Percentiles rank a stretch among this genome's conserved stretches.
Conservation (phyloP, 2,113 vertebrate species). For the Chaetops frenatus region DNA sequence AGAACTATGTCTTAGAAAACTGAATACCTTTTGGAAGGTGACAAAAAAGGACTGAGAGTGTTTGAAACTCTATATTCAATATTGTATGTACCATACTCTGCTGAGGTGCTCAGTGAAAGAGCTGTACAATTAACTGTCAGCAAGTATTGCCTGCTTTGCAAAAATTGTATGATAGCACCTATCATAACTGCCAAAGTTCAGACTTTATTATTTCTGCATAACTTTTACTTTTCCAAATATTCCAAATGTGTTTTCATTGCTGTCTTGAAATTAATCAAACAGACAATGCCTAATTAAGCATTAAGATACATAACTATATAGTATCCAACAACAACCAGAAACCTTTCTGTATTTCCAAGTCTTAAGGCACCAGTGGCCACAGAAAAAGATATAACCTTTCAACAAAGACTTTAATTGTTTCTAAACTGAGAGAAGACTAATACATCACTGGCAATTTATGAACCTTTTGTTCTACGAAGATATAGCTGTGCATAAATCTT, state of each 20-base stretch:
- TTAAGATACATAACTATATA: not conserved
- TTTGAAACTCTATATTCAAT: not conserved
- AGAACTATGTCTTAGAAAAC: not conserved
- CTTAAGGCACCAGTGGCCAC: not conserved
- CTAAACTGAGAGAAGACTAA: not conserved
- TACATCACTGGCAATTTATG: not conserved
- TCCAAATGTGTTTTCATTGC: not conserved
- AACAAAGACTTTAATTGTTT: not conserved
- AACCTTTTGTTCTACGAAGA: not conserved
- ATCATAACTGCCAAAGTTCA: not conserved
- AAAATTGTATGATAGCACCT: not conserved
- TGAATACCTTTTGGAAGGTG: not conserved
- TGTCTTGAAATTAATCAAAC: not conserved
- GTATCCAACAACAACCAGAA: not conserved
- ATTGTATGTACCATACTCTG: too few relatives aligned
- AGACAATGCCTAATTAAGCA: not conserved
- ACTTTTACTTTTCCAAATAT: not conserved
- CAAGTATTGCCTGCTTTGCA: not conserved
- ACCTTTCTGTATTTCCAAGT: not conserved
- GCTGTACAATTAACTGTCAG: not conserved
- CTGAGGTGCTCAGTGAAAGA: not conserved
- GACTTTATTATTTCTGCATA: not conserved
- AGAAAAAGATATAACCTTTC: not conserved
- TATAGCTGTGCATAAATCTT: not conserved
- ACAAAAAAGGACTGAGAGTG: not conserved